These are phyloP conservation scores for Neotoxoptera formosana DNA, from an alignment of 1,140 invertebrate genomes.

Conservation along the genomic window DNA sequence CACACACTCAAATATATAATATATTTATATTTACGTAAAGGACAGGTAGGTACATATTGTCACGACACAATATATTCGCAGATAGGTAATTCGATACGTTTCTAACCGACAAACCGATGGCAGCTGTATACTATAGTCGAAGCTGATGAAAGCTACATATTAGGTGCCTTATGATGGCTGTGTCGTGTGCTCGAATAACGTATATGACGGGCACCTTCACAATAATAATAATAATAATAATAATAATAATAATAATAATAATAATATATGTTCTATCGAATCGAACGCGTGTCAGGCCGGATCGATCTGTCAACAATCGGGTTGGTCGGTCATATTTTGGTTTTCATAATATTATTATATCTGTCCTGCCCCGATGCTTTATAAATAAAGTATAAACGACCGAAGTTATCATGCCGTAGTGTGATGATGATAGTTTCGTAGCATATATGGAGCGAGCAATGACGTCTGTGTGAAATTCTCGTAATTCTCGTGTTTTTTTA, in stretches of 20 bases:
- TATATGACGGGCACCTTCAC: background rate
- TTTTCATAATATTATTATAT: background rate
- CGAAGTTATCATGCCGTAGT: too few relatives aligned
- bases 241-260: too few relatives aligned
- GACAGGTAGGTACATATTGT: background rate
- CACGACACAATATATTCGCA: too few relatives aligned
- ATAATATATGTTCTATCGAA: background rate
- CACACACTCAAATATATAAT: background rate
- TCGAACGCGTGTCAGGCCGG: background rate
- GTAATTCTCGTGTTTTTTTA: background rate
- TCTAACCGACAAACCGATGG: background rate
- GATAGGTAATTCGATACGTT: background rate
- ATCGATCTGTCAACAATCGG: background rate
- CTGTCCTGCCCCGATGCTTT: too few relatives aligned
- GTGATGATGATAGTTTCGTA: too few relatives aligned
- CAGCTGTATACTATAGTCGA: too few relatives aligned
- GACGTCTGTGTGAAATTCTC: background rate
- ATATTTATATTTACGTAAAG: background rate
- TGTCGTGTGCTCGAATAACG: background rate
- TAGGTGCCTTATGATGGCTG: too few relatives aligned
- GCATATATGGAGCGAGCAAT: too few relatives aligned
- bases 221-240: background rate
- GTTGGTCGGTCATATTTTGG: background rate
- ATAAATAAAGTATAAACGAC: slow-evolving; percentile 4
- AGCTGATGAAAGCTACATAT: background rate